A percentile compares a stretch with the other conserved stretches of the same genome.
phyloP scores from a whole-genome alignment of 2,888 invertebrate genomes.

The Frankliniella intonsa region DNA sequence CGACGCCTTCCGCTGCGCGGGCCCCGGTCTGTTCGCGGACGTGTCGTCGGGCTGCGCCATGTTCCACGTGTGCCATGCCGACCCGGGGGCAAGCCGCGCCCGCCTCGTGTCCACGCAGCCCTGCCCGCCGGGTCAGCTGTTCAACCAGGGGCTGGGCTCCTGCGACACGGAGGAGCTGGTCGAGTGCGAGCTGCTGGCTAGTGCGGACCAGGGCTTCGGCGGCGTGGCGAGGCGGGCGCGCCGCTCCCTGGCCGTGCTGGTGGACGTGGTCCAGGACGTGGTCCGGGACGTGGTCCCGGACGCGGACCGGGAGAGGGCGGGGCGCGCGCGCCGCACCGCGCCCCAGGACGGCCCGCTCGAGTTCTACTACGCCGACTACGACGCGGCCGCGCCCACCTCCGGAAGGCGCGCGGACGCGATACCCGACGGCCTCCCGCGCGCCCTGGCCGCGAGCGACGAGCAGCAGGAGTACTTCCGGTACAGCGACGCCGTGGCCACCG shows the following conservation, averaged over 20 bases:
- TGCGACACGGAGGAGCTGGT: constrained; percentile 32
- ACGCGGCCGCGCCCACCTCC: neutral
- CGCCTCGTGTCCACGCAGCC: constrained; percentile 32
- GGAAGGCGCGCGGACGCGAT: neutral
- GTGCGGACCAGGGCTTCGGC: constrained; percentile 1
- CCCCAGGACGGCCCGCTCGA: constrained; percentile 30
- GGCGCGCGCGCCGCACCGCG: neutral
- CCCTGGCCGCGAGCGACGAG: neutral
- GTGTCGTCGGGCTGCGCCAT: constrained; percentile 32
- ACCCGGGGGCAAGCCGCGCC: neutral
- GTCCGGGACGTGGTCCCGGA: neutral
- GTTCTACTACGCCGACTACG: constrained; percentile 31
- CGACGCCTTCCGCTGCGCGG: constrained; percentile 28
- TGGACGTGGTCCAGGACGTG: neutral
- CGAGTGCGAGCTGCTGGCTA: constrained; percentile 31
- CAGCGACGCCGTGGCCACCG: constrained; percentile 29
- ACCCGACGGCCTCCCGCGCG: neutral
- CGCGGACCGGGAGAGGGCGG: neutral
- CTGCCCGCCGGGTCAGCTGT: constrained; percentile 33
- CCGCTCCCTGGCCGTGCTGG: neutral
- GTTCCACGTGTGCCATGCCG: constrained; percentile 31
- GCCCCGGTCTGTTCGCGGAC: constrained; percentile 32
- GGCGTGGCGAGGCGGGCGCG: neutral
- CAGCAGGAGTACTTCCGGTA: constrained; percentile 19
- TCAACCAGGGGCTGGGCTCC: constrained; percentile 32